Base-by-base conservation (phyloP, 2,113 vertebrate genomes). In the Pongo abelii region DNA sequence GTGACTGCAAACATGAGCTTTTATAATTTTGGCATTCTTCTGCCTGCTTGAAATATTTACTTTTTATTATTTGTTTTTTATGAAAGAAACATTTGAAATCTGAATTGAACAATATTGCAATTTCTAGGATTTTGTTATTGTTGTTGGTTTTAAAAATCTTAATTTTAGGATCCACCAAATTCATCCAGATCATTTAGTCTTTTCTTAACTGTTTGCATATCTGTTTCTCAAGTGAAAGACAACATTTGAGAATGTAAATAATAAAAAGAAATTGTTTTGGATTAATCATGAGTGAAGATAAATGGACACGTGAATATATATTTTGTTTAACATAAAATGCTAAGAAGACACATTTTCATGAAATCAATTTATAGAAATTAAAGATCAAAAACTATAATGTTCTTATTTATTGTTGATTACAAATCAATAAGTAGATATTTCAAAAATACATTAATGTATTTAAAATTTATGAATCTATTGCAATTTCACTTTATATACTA, bases 71-170 rank as follows among this genome's bases (percentile, higher is more conserved):
- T 52, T 75, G 8, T 69, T 64, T 92, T 89, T 91, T 18, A 91
- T 70, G 93, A 27, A 77, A 78, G 61, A 95, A n/a, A 52, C 64
- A 75, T 92, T 92, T 96, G 40, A 81, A 95, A 95, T 25, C 64
- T 70, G 57, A 93, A 80, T 80, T 83, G 48, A 43, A 43, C 27
- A 91, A n/a, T 85, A 30, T 52, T 92, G 50, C 22, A 93, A 74
- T 75, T 91, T 88, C 35, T 74, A 46, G 32, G 40, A 50, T 35
- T 2, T 23, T 3, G 8, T 59, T 81, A 72, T 46, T 84, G 10
- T 40, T 61, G 18, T 55, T 75, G 23, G n/a, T 87, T 12, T 70
- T 46, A 46, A 72, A 88, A 92, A 84, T 84, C 20, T 70, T 52
- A 92, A 84, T 80, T 75, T 84, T 70, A 57, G 9, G 4, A 95